phyloP scores from a whole-genome alignment of 92 coral and sea anemone genomes.

The Paramuricea clavata region DNA sequence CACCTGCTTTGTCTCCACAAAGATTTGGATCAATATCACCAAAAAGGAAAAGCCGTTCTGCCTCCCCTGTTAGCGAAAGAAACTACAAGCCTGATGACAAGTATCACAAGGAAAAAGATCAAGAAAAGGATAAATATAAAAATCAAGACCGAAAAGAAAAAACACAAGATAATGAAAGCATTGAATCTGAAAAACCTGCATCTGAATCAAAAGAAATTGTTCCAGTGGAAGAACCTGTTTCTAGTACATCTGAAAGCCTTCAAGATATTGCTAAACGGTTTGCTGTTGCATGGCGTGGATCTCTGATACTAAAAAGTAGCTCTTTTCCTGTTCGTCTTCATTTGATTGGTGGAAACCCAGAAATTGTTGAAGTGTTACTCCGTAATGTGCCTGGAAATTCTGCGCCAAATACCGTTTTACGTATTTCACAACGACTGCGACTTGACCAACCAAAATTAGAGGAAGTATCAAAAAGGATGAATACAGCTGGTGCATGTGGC shows the following conservation, averaged over 20 bases:
- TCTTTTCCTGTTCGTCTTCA: slow-evolving; percentile 99
- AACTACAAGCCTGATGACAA: slow-evolving; percentile 28
- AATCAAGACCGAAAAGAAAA: slow-evolving; percentile 57
- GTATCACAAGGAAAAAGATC: slow-evolving; percentile 66
- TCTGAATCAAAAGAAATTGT: slow-evolving; percentile 65
- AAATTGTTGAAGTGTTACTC: slow-evolving; percentile 93
- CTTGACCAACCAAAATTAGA: slow-evolving; percentile 99
- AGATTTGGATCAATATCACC: slow-evolving; percentile 6
- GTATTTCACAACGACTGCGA: slow-evolving; percentile 98
- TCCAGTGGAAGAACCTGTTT: slow-evolving; percentile 40
- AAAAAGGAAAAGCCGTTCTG: slow-evolving; percentile 4
- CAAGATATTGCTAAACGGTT: slow-evolving; percentile 99
- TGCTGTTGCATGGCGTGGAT: slow-evolving; percentile 99
- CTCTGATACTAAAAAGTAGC: slow-evolving; percentile 97
- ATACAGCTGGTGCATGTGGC: slow-evolving; percentile 98
- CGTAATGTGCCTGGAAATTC: slow-evolving; percentile 80
- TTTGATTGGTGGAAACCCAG: slow-evolving; percentile 99
- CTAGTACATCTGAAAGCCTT: slow-evolving; percentile 87
- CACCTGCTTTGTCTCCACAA: slow-evolving; percentile 39
- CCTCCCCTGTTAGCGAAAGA: slow-evolving; percentile 24
- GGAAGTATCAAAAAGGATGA: slow-evolving; percentile 98
- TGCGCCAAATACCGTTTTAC: slow-evolving; percentile 83
- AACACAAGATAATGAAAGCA: slow-evolving; percentile 58
- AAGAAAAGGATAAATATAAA: slow-evolving; percentile 58
- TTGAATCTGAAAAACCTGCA: slow-evolving; percentile 76